phyloP scores from a whole-genome alignment of 2,888 invertebrate genomes.

The Catonia carolina region DNA sequence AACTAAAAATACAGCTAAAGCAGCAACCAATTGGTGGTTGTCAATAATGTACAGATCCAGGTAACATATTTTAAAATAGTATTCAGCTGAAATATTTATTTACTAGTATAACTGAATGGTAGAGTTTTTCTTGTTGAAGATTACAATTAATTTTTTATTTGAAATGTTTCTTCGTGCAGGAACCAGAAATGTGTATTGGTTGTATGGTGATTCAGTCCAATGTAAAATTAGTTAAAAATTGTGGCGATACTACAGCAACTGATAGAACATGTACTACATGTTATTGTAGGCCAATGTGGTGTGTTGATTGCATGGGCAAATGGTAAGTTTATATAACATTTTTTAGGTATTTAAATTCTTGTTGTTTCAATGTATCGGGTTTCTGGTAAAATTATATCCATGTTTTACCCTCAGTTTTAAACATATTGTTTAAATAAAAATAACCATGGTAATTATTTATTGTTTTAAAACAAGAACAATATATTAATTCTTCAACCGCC shows the following conservation, averaged over 20 bases:
- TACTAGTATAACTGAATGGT: no score
- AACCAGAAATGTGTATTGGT: conserved; percentile 76
- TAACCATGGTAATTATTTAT: no score
- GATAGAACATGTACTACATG: conserved; percentile 44
- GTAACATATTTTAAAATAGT: no score
- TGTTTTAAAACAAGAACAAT: no score
- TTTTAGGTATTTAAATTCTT: conserved; percentile 13
- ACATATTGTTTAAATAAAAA: no score
- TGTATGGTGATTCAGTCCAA: conserved; percentile 76
- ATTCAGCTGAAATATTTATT: no score
- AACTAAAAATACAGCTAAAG: no score
- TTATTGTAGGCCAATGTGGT: conserved; percentile 85
- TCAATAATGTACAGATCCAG: no score
- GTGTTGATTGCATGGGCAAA: conserved; percentile 72
- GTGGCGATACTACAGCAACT: conserved; percentile 47
- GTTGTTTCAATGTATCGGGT: conserved; percentile 5
- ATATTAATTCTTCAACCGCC: no score
- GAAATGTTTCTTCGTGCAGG: conserved; percentile 43
- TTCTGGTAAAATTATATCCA: background rate
- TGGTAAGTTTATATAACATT: conserved; percentile 48
- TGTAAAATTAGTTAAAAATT: conserved; percentile 69
- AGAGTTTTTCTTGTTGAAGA: no score
- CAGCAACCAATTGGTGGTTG: no score
- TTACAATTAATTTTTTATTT: no score
- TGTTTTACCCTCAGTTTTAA: background rate